A percentile compares a stretch with the other conserved stretches of the same genome.
These are phyloP conservation scores for Macroramphosus scolopax DNA, from an alignment of 2,797 vertebrate genomes.

Conservation along the genomic window DNA sequence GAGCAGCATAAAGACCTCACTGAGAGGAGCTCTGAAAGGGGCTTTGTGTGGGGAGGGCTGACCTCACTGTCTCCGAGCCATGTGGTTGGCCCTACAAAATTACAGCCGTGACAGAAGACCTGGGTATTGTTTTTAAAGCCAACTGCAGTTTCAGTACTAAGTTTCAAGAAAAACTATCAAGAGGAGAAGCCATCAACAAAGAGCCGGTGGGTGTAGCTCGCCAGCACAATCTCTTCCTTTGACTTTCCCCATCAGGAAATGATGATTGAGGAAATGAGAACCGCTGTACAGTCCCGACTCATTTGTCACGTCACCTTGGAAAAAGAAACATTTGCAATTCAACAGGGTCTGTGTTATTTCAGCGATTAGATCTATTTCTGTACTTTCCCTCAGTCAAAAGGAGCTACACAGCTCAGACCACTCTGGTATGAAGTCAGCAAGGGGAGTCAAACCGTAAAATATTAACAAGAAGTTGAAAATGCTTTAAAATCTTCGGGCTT, in stretches of 20 bases:
- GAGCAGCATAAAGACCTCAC: constrained; percentile 70
- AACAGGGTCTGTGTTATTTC: constrained; percentile 32
- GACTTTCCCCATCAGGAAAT: constrained; percentile 22
- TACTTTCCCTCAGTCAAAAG: constrained; percentile 32
- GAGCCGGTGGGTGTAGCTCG: constrained; percentile 7
- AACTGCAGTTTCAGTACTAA: constrained; percentile 33
- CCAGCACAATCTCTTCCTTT: not conserved
- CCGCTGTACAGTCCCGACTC: constrained; percentile 14
- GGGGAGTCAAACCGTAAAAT: not conserved
- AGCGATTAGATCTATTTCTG: constrained; percentile 41
- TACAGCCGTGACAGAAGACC: constrained; percentile 52
- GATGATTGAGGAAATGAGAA: constrained; percentile 28
- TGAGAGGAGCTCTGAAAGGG: constrained; percentile 67
- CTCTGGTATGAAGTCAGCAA: constrained; percentile 14
- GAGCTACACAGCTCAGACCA: not conserved
- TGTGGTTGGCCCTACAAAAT: constrained; percentile 59
- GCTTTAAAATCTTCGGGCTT: not conserved
- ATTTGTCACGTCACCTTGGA: constrained; percentile 47
- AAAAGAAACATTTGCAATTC: constrained; percentile 30
- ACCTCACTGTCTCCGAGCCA: constrained; percentile 70
- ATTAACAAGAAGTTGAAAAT: not conserved
- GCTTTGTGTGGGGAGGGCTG: constrained; percentile 67
- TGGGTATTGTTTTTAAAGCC: constrained; percentile 49
- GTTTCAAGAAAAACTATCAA: constrained; percentile 25
- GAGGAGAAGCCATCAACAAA: constrained; percentile 31